A percentile compares a stretch with the other conserved stretches of the same genome.
These are phyloP conservation scores for Phaedon cochleariae DNA, from an alignment of 2,888 invertebrate species.

Conservation along the genomic window DNA sequence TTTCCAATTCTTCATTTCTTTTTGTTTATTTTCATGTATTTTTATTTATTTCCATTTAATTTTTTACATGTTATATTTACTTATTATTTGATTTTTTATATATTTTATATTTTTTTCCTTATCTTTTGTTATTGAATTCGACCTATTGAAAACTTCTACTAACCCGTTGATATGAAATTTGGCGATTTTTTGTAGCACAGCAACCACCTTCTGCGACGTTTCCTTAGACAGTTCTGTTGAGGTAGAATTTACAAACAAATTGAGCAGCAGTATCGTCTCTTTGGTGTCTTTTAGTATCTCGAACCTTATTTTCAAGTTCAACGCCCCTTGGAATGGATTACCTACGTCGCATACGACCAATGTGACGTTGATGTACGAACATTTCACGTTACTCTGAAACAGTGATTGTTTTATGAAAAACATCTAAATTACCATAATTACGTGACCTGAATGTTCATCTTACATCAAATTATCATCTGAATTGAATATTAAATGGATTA, in stretches of 20 bases:
- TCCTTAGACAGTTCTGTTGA: constrained; percentile 72
- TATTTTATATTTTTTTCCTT: too few species aligned
- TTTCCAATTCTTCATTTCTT: too few species aligned
- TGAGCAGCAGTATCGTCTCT: constrained; percentile 75
- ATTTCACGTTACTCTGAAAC: constrained; percentile 41
- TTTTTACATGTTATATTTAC: too few species aligned
- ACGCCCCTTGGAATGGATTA: constrained; percentile 79
- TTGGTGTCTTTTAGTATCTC: constrained; percentile 75
- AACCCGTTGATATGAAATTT: constrained; percentile 60
- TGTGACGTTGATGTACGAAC: constrained; percentile 61
- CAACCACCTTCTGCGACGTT: constrained; percentile 65
- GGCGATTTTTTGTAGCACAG: constrained; percentile 80
- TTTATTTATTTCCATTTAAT: too few species aligned
- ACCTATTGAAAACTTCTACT: too few species aligned
- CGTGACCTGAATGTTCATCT: too few species aligned
- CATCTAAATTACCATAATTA: neutral
- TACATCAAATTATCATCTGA: too few species aligned
- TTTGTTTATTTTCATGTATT: too few species aligned
- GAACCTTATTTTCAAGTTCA: constrained; percentile 78
- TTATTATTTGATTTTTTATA: too few species aligned
- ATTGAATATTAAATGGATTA: too few species aligned
- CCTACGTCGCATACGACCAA: constrained; percentile 82
- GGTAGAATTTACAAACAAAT: constrained; percentile 86
- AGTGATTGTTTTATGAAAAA: too few species aligned
- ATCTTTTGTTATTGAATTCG: too few species aligned